Evolutionary conservation across 2,113 vertebrate species (phyloP), one percentile per base, ranked within the genome.

Genomic region (Siniperca chuatsi): DNA sequence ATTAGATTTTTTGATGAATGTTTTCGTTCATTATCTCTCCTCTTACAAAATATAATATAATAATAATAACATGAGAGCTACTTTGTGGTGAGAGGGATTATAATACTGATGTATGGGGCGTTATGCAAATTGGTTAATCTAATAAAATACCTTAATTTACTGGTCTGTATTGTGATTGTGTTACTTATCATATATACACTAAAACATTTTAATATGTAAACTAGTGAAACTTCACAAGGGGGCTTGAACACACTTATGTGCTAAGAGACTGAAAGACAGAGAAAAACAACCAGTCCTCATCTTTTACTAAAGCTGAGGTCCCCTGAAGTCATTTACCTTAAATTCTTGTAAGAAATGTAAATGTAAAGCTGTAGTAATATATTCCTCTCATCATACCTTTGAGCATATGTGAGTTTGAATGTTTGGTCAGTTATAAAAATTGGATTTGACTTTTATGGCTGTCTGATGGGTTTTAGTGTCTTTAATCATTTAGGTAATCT

Each of bases 131-230:
- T 37, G 25, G 35, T 40, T 55, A 7, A 70, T 64, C 78, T 15
- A 88, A 89, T 92, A 88, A 92, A 90, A 71, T 29, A 57, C 37
- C 11, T n/a, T 7, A 12, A 62, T 72, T 48, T n/a, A 58, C 20
- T 25, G 10, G 8, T 29, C 21, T 70, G 13, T 2, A 6, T 58
- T 70, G 57, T 85, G 25, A 69, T 68, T 83, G 40, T 83, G 15
- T 64, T 58, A n/a, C 58, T 83, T 46, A 1, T 6, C 44, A 67
- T 69, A 44, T 46, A 35, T n/a, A 18, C 61, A 48, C 10, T n/a
- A 65, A 50, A 48, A 6, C 1, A 42, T 2, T 40, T 52, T 4
- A 37, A 15, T 6, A 35, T 18, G 21, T 2, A 16, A 75, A 64
- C 46, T 52, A 64, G 21, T 57, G 1, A 48, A 46, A 15, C 29